Base-by-base conservation (phyloP, 1,140 invertebrate genomes). In the Drosophila melanica region DNA sequence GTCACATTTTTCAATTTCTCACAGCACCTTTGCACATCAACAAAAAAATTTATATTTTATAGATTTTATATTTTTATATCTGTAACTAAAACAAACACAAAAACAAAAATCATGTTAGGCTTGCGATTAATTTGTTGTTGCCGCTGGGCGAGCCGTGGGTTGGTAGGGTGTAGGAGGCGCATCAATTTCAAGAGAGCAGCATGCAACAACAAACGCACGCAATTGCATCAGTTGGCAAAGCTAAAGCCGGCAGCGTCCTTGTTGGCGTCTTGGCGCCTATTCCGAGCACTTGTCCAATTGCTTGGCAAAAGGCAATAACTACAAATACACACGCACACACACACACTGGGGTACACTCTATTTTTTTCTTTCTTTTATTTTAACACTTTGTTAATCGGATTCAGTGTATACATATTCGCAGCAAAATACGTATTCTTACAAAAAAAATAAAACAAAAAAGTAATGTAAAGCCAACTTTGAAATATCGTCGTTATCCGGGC, bases 401-500 rank as follows among this genome's bases (percentile, higher is more conserved):
- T 63, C 20, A 51, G 11, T 27, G 41, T 35, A 23, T 18, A 33
- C 20, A 62, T 55, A 23, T 58, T 39, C 59, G 37, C 44, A 59
- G 20, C 30, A 53, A 44, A 45, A 53, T 66, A 37, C 20, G 39
- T 53, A 57, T 55, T 57, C 44, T 51, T 53, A n/a, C 23, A 41
- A 42, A 39, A 39, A 57, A 57, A 39, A 57, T 42, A 66, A 23
- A 48, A 33, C 8, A 65, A 33, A 64, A 70, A 66, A 64, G 63
- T 65, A 50, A 37, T 23, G 20, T 47, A 72, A 70, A 70, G 63
- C 54, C 69, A 72, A 72, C 69, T 72, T 65, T 72, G 20, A 72
- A 67, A 67, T 72, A 72, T 53, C 63, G 69, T 72, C 30, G 42
- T 55, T 71, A 65, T 72, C 69, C 69, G 69, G 69, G 69, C 69